Conservation (phyloP, 2,888 invertebrate species). For the Octodonta nipae region DNA sequence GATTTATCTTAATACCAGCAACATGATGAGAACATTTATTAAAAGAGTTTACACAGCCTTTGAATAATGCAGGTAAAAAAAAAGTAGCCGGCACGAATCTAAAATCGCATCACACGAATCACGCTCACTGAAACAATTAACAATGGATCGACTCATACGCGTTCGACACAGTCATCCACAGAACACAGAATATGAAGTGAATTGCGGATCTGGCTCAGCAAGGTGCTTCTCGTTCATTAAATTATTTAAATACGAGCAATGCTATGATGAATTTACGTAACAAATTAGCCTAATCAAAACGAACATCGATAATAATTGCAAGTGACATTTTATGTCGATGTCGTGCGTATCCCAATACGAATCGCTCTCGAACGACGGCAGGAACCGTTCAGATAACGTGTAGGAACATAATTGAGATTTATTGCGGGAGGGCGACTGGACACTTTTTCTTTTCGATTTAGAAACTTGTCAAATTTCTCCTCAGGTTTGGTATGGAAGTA, state of each 20-base stretch:
- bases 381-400: conserved; percentile 8
- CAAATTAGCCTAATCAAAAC: conserved; percentile 11
- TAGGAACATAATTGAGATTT: conserved; percentile 16
- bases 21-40: no score
- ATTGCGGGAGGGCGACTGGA: conserved; percentile 14
- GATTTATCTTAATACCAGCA: no score
- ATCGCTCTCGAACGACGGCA: conserved; percentile 8
- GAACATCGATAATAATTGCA: conserved; percentile 17
- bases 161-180: no score
- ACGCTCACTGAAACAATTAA: no score
- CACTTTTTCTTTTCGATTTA: conserved; percentile 10
- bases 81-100: no score
- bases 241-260: conserved; percentile 5
- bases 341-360: conserved; percentile 13
- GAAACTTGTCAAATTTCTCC: no score
- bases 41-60: no score
- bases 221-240: conserved; percentile 4
- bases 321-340: conserved; percentile 20
- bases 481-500: no score
- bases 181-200: conserved; percentile 9
- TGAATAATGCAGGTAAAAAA: no score
- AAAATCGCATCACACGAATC: no score
- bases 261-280: conserved; percentile 10
- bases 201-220: conserved; percentile 9
- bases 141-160: no score